phyloP scores from a whole-genome alignment of 2,888 invertebrate species.

The Peribatodes rhomboidaria region DNA sequence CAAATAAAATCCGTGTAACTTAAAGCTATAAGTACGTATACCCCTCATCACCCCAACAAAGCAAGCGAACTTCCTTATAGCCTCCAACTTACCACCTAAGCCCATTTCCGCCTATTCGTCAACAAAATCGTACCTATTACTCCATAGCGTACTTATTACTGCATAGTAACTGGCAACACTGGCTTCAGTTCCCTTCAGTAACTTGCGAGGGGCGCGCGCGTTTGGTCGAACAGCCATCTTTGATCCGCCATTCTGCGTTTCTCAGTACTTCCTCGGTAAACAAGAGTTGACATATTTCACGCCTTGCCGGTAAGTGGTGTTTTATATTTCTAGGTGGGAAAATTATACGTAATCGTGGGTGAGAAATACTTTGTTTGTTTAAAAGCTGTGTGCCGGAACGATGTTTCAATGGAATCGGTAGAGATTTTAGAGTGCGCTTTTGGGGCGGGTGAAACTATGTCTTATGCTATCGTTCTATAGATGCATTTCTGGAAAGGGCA shows the following conservation, averaged over 20 bases:
- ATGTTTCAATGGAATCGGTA: slow-evolving; percentile 40
- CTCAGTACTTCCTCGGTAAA: slow-evolving; percentile 59
- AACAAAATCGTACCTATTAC: slow-evolving; percentile 18
- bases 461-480: background rate
- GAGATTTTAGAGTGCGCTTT: slow-evolving; percentile 10
- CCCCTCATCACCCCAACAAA: slow-evolving; percentile 14
- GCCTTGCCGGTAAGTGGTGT: slow-evolving; percentile 37
- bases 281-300: slow-evolving; percentile 36
- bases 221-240: slow-evolving; percentile 63
- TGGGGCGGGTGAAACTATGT: slow-evolving; percentile 14
- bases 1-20: background rate
- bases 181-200: slow-evolving; percentile 67
- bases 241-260: slow-evolving; percentile 64
- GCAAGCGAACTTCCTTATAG: slow-evolving; percentile 12
- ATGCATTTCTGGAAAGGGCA: slow-evolving; percentile 18
- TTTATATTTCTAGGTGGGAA: slow-evolving; percentile 9
- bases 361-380: slow-evolving; percentile 8
- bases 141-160: slow-evolving; percentile 4
- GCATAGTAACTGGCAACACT: slow-evolving; percentile 27
- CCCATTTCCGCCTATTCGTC: slow-evolving; percentile 10
- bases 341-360: background rate
- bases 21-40: background rate
- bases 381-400: slow-evolving; percentile 50
- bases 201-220: slow-evolving; percentile 65
- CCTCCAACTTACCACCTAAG: slow-evolving; percentile 9